phyloP scores from a whole-genome alignment of 2,797 vertebrate species.

The Ctenosaura bakeri region DNA sequence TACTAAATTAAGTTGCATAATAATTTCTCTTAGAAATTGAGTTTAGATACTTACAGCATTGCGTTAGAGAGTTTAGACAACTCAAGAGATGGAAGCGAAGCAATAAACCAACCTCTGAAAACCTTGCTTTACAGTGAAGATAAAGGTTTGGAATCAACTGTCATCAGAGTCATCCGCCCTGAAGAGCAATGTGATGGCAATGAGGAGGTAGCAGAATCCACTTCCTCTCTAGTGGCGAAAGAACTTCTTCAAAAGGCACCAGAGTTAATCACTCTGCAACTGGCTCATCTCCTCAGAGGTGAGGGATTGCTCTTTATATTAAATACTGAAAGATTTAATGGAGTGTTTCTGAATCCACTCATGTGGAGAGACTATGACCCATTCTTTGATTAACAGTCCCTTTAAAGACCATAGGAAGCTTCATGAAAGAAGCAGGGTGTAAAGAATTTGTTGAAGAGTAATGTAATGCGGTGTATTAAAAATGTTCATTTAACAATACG shows the following conservation, averaged over 20 bases:
- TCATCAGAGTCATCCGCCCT: constrained; percentile 90
- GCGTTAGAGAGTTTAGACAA: constrained; percentile 4
- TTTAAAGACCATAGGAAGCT: constrained; percentile 87
- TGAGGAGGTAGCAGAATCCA: constrained; percentile 78
- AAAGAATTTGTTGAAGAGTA: constrained; percentile 87
- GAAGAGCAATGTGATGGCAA: constrained; percentile 80
- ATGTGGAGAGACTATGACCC: constrained; percentile 88
- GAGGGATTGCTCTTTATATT: constrained; percentile 83
- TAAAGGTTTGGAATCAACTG: constrained; percentile 85
- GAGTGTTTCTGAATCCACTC: constrained; percentile 87
- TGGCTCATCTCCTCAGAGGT: constrained; percentile 94
- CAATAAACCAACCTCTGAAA: constrained; percentile 21
- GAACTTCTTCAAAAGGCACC: constrained; percentile 94
- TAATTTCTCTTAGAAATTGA: background rate
- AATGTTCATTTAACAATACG: constrained; percentile 84
- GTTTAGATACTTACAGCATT: background rate
- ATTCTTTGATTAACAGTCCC: constrained; percentile 94
- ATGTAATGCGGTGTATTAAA: constrained; percentile 84
- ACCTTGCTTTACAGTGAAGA: constrained; percentile 84
- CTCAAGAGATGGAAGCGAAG: constrained; percentile 18
- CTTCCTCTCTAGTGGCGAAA: constrained; percentile 86
- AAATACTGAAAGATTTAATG: constrained; percentile 89
- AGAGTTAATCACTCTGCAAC: constrained; percentile 88
- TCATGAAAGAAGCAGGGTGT: constrained; percentile 86
- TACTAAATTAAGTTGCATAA: constrained; percentile 1